Conservation (phyloP, 2,888 invertebrate species). For the Kuschelorhynchus macadamiae region DNA sequence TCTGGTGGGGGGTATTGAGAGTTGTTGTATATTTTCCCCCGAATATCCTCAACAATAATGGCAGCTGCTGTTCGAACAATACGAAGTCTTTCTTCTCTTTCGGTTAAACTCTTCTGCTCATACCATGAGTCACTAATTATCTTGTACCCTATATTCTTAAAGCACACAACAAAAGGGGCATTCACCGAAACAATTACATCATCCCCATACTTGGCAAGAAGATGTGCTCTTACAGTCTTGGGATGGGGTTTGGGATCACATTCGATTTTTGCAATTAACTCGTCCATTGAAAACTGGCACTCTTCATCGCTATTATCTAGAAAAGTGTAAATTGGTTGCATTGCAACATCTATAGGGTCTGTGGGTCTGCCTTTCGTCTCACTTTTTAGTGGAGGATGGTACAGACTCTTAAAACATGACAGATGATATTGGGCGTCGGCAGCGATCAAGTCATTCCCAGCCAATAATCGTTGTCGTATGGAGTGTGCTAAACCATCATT, state of each 20-base stretch:
- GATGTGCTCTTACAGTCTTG: too few relatives aligned
- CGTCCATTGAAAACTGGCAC: not conserved
- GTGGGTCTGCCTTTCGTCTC: not conserved
- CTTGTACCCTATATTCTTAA: too few relatives aligned
- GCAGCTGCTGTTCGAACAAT: slow-evolving; percentile 1
- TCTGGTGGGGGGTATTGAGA: too few relatives aligned
- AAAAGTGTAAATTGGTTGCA: too few relatives aligned
- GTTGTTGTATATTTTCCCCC: too few relatives aligned
- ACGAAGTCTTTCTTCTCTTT: not conserved
- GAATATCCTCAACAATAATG: too few relatives aligned
- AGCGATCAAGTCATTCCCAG: slow-evolving; percentile 11
- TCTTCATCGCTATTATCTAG: not conserved
- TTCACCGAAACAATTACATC: not conserved
- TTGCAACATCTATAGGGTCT: not conserved
- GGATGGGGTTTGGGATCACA: slow-evolving; percentile 1
- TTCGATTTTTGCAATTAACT: slow-evolving; percentile 1
- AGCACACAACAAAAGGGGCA: too few relatives aligned
- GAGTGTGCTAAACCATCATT: too few relatives aligned
- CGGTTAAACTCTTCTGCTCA: not conserved
- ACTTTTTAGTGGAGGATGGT: not conserved
- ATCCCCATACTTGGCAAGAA: slow-evolving; percentile 4
- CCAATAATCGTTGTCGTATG: slow-evolving; percentile 1
- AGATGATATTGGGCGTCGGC: slow-evolving; percentile 10
- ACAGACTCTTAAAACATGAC: not conserved
- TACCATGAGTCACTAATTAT: too few relatives aligned